Base-by-base conservation (phyloP, 92 coral and sea anemone species). In the Zoanthus gigantus region DNA sequence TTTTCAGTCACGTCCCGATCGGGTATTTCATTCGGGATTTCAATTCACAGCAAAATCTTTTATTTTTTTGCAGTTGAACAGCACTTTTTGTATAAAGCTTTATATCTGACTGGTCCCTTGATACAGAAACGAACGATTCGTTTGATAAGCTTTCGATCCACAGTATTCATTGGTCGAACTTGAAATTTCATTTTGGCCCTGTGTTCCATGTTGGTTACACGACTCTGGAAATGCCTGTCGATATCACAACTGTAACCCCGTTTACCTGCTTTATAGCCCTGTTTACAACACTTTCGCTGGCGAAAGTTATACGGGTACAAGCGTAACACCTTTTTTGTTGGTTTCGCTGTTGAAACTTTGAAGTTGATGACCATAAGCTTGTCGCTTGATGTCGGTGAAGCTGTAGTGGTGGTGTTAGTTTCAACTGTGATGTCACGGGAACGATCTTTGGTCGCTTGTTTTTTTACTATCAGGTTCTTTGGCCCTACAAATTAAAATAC, bases 161-260 rank as follows among this genome's bases (percentile, higher is more conserved):
- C 75, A 81, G 56, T 3, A 23, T 65, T 81, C 75, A 81, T 77
- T 32, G 69, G 74, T 2, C 13, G 6, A 4, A 37, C 28, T 15
- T 91, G 94, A 47, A 91, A 91, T 61, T 56, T 72, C 83, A 82
- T 87, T 81, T 68, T 88, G 63, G 76, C 87, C 14, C 67, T 83
- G 53, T 91, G 94, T 17, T 84, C 90, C 94, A 91, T 91, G 86
- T 91, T 91, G 31, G 82, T 72, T 42, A 87, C 90, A 9, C 90
- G 86, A 2, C 78, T 72, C n/a, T 61, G 60, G 87, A 76, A 91
- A 54, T 18, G 58, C 2, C 66, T 46, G 71, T 84, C 84, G 13
- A 78, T 47, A 68, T 67, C 53, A 58, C 94, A 91, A 60, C 34
- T 88, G 37, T 87, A 83, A 56, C 65, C 71, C 31, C 89, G 86